phyloP scores from a whole-genome alignment of 2,888 invertebrate genomes.

The Aplocera efformata region DNA sequence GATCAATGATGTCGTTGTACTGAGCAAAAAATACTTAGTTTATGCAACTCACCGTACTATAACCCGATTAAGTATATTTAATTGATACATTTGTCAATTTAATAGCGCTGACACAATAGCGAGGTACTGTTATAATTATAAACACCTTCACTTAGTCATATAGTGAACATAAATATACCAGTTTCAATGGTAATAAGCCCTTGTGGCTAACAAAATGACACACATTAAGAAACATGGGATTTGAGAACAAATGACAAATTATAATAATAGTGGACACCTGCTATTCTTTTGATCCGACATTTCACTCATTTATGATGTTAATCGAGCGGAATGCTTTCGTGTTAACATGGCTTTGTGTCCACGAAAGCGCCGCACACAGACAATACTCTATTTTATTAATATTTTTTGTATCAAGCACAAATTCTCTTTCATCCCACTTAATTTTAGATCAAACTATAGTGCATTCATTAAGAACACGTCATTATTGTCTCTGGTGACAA shows the following conservation, averaged over 20 bases:
- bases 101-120: slow-evolving; percentile 28
- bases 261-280: slow-evolving; percentile 77
- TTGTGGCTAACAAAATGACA: slow-evolving; percentile 52
- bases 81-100: slow-evolving; percentile 38
- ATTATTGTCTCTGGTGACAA: slow-evolving; percentile 70
- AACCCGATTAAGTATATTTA: slow-evolving; percentile 25
- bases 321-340: slow-evolving; percentile 73
- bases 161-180: slow-evolving; percentile 37
- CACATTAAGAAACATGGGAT: slow-evolving; percentile 50
- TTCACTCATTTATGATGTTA: slow-evolving; percentile 79
- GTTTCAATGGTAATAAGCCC: slow-evolving; percentile 52
- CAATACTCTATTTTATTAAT: slow-evolving; percentile 71
- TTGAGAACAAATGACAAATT: slow-evolving; percentile 74
- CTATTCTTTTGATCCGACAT: slow-evolving; percentile 78
- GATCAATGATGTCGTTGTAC: not conserved
- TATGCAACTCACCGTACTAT: not conserved
- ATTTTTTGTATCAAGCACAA: slow-evolving; percentile 73
- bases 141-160: slow-evolving; percentile 42
- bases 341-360: slow-evolving; percentile 68
- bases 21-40: not conserved
- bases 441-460: slow-evolving; percentile 78
- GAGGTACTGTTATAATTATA: slow-evolving; percentile 32
- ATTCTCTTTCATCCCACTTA: slow-evolving; percentile 77
- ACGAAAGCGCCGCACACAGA: slow-evolving; percentile 70
- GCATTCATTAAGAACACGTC: slow-evolving; percentile 74